Evolutionary conservation across 2,113 vertebrate genomes (phyloP).

Genomic region (Centropristis striata): DNA sequence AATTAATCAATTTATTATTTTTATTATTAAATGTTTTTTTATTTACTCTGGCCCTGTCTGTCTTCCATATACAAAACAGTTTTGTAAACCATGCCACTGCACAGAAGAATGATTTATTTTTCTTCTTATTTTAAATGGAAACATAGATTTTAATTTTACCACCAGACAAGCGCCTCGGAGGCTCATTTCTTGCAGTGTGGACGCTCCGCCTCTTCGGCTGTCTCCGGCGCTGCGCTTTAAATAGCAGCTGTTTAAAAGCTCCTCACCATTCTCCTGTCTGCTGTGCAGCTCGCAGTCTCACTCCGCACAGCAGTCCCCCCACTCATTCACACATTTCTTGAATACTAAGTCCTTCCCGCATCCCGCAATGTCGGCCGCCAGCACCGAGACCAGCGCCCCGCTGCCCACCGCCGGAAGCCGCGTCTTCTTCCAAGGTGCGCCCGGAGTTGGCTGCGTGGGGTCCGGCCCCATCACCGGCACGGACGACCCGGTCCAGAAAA

Average conservation of each 20-base stretch:
- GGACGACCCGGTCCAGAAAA: constrained; percentile 90
- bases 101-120: background rate
- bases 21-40: too few relatives aligned
- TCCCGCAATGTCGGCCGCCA: constrained; percentile 84
- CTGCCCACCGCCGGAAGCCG: constrained; percentile 83
- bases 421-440: constrained; percentile 92
- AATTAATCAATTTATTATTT: too few relatives aligned
- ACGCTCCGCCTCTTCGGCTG: constrained; percentile 72
- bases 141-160: background rate
- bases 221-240: constrained; percentile 85
- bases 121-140: background rate
- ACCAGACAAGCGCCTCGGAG: background rate
- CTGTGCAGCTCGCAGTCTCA: constrained; percentile 37
- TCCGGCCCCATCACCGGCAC: constrained; percentile 77
- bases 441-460: constrained; percentile 85
- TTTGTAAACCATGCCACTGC: background rate
- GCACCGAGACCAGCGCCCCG: constrained; percentile 84
- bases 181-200: constrained; percentile 53
- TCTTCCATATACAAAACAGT: too few relatives aligned
- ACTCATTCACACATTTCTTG: constrained; percentile 54
- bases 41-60: too few relatives aligned
- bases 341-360: background rate
- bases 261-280: constrained; percentile 64
- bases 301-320: constrained; percentile 35
- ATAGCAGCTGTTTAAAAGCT: constrained; percentile 87